These are phyloP conservation scores for Peromyscus polionotus DNA, from an alignment of 2,113 vertebrate genomes.

Conservation along the genomic window DNA sequence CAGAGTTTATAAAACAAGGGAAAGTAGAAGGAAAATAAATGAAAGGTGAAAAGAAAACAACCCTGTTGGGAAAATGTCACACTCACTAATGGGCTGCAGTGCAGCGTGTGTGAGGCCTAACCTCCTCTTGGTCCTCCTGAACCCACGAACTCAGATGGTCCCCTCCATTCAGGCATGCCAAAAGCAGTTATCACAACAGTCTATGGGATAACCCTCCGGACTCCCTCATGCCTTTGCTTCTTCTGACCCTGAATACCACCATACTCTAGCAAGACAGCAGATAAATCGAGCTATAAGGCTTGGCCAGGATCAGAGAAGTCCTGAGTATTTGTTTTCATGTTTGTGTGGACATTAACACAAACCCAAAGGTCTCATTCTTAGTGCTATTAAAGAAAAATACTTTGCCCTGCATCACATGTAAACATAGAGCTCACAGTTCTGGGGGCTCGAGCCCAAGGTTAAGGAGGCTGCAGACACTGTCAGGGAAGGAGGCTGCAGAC, in stretches of 20 bases:
- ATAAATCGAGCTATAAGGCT: background rate
- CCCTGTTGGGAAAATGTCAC: background rate
- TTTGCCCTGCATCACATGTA: background rate
- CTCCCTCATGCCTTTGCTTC: background rate
- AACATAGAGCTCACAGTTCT: background rate
- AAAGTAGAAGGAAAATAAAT: slow-evolving; percentile 15
- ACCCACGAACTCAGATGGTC: background rate
- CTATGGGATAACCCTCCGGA: background rate
- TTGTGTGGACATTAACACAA: background rate
- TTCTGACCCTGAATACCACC: background rate
- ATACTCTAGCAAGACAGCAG: background rate
- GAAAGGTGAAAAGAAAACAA: background rate
- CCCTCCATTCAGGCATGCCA: background rate
- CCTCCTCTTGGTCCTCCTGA: background rate
- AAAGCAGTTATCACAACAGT: background rate
- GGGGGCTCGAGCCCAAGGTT: background rate
- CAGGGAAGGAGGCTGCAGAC: background rate
- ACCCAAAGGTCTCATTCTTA: background rate
- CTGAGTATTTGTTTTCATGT: slow-evolving; percentile 18
- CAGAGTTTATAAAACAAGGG: background rate
- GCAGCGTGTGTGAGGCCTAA: background rate
- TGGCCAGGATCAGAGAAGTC: background rate
- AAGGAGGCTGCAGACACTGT: background rate
- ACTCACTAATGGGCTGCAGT: background rate
- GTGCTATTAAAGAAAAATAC: background rate